Base-by-base conservation (phyloP, 2,888 invertebrate species). In the Spilosoma lubricipeda region DNA sequence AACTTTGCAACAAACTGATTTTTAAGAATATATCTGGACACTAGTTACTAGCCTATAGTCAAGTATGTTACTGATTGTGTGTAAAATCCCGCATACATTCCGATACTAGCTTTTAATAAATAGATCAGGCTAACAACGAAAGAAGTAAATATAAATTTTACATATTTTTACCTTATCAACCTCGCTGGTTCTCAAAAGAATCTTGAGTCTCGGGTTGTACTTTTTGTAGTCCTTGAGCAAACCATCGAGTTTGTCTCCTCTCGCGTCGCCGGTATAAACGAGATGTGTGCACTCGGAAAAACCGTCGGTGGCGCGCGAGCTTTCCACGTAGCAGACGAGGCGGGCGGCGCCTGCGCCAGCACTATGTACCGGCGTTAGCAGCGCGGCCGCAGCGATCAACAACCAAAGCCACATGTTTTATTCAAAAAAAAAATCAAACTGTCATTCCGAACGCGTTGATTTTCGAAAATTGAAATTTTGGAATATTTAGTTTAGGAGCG, bases 121-220 rank as follows among this genome's bases (percentile, higher is more conserved):
- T n/a, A 56, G n/a, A 52, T 8, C 52, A 56, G 23, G 23, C 9
- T 56, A 23, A 23, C 20, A 2, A n/a, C 23, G 52, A n/a, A 9
- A 56, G 52, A 56, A n/a, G n/a, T 33, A 52, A 23, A 52, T 33
- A 64, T 48, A 42, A 68, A 72, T 30, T 74, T 64, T n/a, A 27
- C 33, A 69, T 77, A 71, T 30, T 81, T 93, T 90, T 91, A 97
- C 97, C 96, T 97, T 96, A 88, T 97, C 96, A 78, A 93, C 94
- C 78, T 96, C 96, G 80, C 93, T 91, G 71, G 96, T 95, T 76
- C 96, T 95, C 79, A 97, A 87, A 79, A 97, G 90, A 80, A 97
- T 93, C 91, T 97, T 97, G 82, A 96, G 90, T 74, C 94, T 92
- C 42, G 96, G 95, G 78, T 95, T 94, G 77, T 89, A 90, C 80